Evolutionary conservation across 2,888 invertebrate genomes (phyloP), one percentile per base, ranked within the genome.

Genomic region (Cephus pygmeus): DNA sequence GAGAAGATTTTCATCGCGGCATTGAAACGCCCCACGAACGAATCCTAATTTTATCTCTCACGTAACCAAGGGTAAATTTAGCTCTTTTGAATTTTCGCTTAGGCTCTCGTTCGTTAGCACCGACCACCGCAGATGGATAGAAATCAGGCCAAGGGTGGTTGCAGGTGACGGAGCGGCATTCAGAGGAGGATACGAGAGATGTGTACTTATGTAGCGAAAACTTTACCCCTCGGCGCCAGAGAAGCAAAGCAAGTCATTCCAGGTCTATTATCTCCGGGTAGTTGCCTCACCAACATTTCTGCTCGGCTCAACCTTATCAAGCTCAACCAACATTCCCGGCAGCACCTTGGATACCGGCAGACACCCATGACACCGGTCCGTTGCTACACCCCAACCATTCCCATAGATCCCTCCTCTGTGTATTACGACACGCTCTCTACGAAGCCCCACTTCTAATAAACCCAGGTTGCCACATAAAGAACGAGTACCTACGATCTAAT

Each of bases 181-280:
- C 23, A 23, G 56, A 6, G 23, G 23, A 56, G 9, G 56, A 56
- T 56, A 23, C 9, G 56, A 56, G 56, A 56, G 56, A 35, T 35
- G 56, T 56, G 56, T 56, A 23, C 56, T 56, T 23, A 56, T 56
- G 56, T 56, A 56, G 56, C 31, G 33, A 71, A 71, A 71, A 71
- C 71, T 15, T 71, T 71, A 33, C 71, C 31, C 71, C 71, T 33
- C 71, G 71, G 31, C 12, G 71, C 71, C 71, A 31, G 71, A 33
- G 33, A 71, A 71, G 71, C 71, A 15, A 71, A 33, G 33, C 71
- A 71, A 71, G 71, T 71, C 71, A 71, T 71, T 71, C 33, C 31
- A 33, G 71, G 71, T 71, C 71, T 33, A 71, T 71, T 71, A 71
- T 71, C 71, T 71, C 71, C 33, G 31, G 71, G 71, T 71, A 31